phyloP scores from a whole-genome alignment of 2,113 vertebrate species.

The Sphyrna mokarran region DNA sequence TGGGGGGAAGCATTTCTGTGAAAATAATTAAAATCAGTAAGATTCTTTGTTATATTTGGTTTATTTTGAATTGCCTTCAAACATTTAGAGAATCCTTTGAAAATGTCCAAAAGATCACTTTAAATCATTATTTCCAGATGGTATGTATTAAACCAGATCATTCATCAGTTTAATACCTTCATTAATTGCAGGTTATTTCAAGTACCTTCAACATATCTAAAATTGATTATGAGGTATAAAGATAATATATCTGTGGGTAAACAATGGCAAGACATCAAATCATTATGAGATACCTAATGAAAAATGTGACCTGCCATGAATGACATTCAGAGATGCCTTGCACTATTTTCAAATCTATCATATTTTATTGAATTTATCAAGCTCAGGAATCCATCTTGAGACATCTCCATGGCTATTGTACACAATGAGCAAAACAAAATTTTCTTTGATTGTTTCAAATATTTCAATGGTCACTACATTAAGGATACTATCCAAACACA shows the following conservation, averaged over 20 bases:
- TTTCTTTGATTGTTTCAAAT: background rate
- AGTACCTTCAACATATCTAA: background rate
- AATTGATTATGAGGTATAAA: background rate
- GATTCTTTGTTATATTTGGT: background rate
- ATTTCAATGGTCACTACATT: background rate
- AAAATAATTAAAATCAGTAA: background rate
- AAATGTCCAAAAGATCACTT: background rate
- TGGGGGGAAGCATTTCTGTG: background rate
- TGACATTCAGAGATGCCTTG: background rate
- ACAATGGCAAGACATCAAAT: background rate
- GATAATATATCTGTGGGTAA: background rate
- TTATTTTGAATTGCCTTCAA: slow-evolving; percentile 11
- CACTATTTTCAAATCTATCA: background rate
- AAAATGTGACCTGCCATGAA: background rate
- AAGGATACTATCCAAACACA: background rate
- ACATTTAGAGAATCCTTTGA: background rate
- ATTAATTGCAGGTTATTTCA: background rate
- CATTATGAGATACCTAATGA: background rate
- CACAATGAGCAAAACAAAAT: background rate
- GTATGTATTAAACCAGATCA: background rate
- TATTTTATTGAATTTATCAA: background rate
- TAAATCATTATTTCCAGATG: background rate
- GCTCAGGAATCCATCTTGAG: background rate
- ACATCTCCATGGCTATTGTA: background rate
- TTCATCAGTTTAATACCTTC: background rate